phyloP scores from a whole-genome alignment of 2,113 vertebrate species.

The Aptenodytes forsteri region DNA sequence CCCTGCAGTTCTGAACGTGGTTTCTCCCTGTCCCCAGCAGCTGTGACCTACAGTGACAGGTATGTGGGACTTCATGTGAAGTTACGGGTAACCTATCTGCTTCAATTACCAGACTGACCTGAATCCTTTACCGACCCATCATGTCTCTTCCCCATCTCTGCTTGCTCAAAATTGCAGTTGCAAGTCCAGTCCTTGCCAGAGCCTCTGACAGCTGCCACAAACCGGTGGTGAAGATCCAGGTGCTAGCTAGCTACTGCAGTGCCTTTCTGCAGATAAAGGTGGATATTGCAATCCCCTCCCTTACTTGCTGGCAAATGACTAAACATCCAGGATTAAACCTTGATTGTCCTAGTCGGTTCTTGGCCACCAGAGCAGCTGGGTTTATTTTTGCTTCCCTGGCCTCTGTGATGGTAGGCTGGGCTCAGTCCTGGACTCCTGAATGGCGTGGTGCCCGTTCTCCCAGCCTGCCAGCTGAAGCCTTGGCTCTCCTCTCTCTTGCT shows the following conservation, averaged over 20 bases:
- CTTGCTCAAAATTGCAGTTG: background rate
- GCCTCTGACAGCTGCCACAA: background rate
- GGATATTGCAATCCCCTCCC: background rate
- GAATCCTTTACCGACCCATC: rapidly evolving
- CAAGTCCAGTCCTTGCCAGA: background rate
- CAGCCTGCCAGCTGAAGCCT: background rate
- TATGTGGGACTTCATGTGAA: background rate
- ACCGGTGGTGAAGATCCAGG: background rate
- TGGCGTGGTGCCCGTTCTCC: background rate
- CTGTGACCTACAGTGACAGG: background rate
- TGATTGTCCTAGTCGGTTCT: rapidly evolving
- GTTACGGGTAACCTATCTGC: rapidly evolving
- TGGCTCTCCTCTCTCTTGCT: background rate
- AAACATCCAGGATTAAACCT: background rate
- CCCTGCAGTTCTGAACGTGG: background rate
- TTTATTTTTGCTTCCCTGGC: conserved; percentile 5
- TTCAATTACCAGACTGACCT: background rate
- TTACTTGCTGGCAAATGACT: background rate
- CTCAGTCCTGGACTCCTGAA: background rate
- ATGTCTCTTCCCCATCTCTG: background rate
- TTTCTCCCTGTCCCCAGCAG: background rate
- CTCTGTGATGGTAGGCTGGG: background rate
- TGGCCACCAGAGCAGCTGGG: background rate
- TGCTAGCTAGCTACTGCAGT: background rate
- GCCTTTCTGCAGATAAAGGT: background rate